Conservation (phyloP, 1,140 invertebrate species). For the Drosophila littoralis region DNA sequence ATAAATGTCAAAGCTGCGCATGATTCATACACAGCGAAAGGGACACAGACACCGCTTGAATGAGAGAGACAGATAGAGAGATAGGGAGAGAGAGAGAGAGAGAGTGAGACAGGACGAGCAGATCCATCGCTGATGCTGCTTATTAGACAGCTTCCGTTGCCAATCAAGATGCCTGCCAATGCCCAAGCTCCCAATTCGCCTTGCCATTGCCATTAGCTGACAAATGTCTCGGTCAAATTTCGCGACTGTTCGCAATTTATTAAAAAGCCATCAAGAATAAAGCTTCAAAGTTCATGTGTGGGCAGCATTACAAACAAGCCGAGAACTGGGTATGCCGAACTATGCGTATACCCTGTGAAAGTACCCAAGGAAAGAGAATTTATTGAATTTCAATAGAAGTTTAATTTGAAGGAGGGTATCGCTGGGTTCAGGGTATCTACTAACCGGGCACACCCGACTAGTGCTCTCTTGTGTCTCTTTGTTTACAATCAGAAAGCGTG, state of each 20-base stretch:
- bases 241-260: conserved; percentile 45
- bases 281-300: conserved; percentile 19
- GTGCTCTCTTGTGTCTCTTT: neutral
- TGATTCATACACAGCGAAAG: conserved; percentile 63
- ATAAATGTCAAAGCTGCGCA: conserved; percentile 79
- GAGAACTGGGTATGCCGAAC: neutral
- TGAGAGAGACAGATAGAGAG: conserved; percentile 9
- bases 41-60: neutral
- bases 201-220: conserved; percentile 40
- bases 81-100: neutral
- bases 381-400: too few relatives aligned
- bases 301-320: neutral
- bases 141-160: conserved; percentile 66
- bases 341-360: neutral
- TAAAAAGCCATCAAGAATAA: conserved; percentile 51
- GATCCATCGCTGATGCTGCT: conserved; percentile 35
- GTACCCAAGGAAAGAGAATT: too few relatives aligned
- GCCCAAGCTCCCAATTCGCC: conserved; percentile 27
- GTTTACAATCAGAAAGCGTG: conserved; percentile 62
- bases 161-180: conserved; percentile 39
- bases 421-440: too few relatives aligned
- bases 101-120: neutral
- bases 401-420: too few relatives aligned
- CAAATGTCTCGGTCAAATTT: conserved; percentile 56
- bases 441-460: too few relatives aligned